Percentiles rank a stretch among this genome's conserved stretches.
These are phyloP conservation scores for Caranx melampygus DNA, from an alignment of 2,113 vertebrate genomes.

Conservation along the genomic window DNA sequence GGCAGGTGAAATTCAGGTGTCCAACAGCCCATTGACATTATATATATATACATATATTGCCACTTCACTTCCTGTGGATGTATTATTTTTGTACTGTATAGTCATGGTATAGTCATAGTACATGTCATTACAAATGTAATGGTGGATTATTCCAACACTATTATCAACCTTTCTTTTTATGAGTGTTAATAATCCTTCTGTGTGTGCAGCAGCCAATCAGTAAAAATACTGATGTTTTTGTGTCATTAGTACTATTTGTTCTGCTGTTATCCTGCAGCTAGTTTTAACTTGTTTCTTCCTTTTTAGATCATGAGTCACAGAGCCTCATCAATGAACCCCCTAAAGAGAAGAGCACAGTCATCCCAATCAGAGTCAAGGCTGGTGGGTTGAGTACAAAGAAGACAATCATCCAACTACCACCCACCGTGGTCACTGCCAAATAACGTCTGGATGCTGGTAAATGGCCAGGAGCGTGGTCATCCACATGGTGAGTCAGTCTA, in stretches of 20 bases:
- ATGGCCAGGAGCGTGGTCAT: constrained; percentile 54
- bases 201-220: not conserved
- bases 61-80: too few relatives aligned
- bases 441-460: constrained; percentile 58
- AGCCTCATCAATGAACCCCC: constrained; percentile 46
- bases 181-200: not conserved
- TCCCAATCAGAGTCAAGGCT: constrained; percentile 60
- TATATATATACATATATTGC: too few relatives aligned
- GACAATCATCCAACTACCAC: constrained; percentile 56
- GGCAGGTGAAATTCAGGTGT: too few relatives aligned
- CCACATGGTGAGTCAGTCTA: constrained; percentile 57
- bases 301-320: constrained; percentile 37
- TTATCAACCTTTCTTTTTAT: not conserved
- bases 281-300: constrained; percentile 28
- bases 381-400: constrained; percentile 56
- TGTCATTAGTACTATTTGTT: not conserved
- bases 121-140: not conserved
- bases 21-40: too few relatives aligned
- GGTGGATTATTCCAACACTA: not conserved
- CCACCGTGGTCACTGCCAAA: constrained; percentile 41
- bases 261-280: constrained; percentile 1
- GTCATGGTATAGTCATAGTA: too few relatives aligned
- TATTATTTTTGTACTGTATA: too few relatives aligned
- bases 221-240: not conserved
- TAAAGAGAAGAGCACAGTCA: constrained; percentile 42